These are phyloP conservation scores for Trichopoda pennipes DNA, from an alignment of 2,888 invertebrate species.

Conservation along the genomic window DNA sequence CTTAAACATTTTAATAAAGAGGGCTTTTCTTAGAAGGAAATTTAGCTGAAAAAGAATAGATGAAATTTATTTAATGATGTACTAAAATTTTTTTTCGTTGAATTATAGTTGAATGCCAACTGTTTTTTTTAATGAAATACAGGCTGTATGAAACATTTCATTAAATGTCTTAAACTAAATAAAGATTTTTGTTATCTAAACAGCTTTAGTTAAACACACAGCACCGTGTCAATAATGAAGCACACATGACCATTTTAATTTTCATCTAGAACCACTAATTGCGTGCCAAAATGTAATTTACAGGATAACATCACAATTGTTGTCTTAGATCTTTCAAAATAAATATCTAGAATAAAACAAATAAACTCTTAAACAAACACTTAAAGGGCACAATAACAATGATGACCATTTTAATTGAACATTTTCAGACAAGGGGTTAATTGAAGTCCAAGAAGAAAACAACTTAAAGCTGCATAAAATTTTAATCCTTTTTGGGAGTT, in stretches of 20 bases:
- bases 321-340: slow-evolving; percentile 55
- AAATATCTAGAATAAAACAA: slow-evolving; percentile 52
- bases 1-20: slow-evolving; percentile 6
- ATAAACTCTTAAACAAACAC: slow-evolving; percentile 62
- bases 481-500: slow-evolving; percentile 75
- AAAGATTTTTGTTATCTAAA: slow-evolving; percentile 41
- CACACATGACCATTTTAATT: slow-evolving; percentile 59
- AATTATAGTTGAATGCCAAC: neutral
- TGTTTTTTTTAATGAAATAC: slow-evolving; percentile 32
- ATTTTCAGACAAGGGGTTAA: slow-evolving; percentile 44
- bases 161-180: slow-evolving; percentile 42
- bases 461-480: slow-evolving; percentile 64
- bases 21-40: neutral
- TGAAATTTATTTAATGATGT: neutral
- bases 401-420: slow-evolving; percentile 65
- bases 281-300: slow-evolving; percentile 80
- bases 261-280: slow-evolving; percentile 77
- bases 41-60: too few species aligned
- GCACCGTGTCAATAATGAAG: slow-evolving; percentile 66
- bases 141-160: slow-evolving; percentile 25
- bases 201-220: slow-evolving; percentile 49
- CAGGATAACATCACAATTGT: slow-evolving; percentile 74
- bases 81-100: slow-evolving; percentile 12
- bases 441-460: slow-evolving; percentile 32
- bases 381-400: slow-evolving; percentile 42